Percentiles rank a stretch among this genome's conserved stretches.
Evolutionary conservation across 2,888 invertebrate genomes (phyloP).

Genomic region (Athripsodes cinereus): DNA sequence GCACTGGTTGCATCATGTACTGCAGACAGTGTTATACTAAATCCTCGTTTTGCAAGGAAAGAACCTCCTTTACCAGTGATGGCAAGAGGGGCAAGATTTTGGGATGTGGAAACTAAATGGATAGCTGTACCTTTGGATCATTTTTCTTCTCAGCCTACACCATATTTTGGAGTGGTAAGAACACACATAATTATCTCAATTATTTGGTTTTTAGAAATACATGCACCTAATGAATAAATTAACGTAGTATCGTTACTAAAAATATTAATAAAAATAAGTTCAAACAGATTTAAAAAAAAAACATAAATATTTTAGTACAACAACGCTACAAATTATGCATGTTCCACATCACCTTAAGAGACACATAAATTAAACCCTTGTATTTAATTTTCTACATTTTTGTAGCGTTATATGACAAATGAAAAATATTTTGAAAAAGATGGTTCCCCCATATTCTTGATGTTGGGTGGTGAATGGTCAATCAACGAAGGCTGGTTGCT

Average conservation of each 20-base stretch:
- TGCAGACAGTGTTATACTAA: neutral
- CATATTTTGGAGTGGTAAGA: neutral
- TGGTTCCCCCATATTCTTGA: slow-evolving; percentile 54
- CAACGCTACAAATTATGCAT: too few relatives aligned
- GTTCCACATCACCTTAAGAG: too few relatives aligned
- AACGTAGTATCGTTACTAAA: too few relatives aligned
- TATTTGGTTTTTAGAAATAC: too few relatives aligned
- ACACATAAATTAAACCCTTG: too few relatives aligned
- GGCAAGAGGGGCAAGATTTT: neutral
- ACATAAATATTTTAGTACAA: too few relatives aligned
- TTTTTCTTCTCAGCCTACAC: neutral
- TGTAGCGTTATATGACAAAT: slow-evolving; percentile 51
- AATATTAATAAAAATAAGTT: too few relatives aligned
- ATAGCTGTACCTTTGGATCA: neutral
- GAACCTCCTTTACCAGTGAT: neutral
- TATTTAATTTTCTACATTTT: too few relatives aligned
- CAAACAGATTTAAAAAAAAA: too few relatives aligned
- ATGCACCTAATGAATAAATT: too few relatives aligned
- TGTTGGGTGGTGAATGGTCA: slow-evolving; percentile 71
- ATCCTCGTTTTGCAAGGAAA: neutral
- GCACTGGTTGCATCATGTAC: neutral
- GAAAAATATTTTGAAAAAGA: slow-evolving; percentile 39
- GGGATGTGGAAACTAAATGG: neutral
- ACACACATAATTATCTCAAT: too few relatives aligned
- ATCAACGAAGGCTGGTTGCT: slow-evolving; percentile 53